phyloP scores from a whole-genome alignment of 1,140 invertebrate species.

The Solenopsis invicta region DNA sequence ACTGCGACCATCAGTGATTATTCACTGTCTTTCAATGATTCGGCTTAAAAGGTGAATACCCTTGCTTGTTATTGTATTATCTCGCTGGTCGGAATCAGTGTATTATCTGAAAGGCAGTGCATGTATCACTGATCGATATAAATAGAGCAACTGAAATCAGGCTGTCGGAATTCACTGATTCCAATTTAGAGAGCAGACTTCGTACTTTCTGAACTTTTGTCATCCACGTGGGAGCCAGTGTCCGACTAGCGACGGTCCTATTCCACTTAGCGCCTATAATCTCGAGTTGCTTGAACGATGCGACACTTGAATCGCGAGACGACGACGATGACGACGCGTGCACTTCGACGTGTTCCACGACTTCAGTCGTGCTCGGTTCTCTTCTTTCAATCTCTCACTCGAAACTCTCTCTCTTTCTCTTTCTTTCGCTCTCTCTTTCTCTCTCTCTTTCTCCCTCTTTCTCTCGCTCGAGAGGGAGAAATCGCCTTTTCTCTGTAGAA shows the following conservation, averaged over 20 bases:
- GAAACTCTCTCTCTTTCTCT: constrained; percentile 17
- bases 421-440: not conserved
- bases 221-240: not conserved
- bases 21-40: no score
- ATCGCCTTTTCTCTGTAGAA: constrained; percentile 23
- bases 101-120: no score
- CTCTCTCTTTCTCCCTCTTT: constrained; percentile 5
- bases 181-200: not conserved
- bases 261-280: not conserved
- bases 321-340: constrained; percentile 11
- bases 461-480: constrained; percentile 37
- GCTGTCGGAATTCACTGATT: no score
- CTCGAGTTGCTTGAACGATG: not conserved
- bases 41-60: no score
- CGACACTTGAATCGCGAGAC: constrained; percentile 41
- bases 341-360: constrained; percentile 31
- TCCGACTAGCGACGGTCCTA: not conserved
- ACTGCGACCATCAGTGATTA: no score
- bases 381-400: constrained; percentile 3
- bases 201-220: not conserved
- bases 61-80: no score
- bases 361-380: constrained; percentile 34
- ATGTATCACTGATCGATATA: no score
- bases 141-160: no score
- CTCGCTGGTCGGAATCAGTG: no score